Evolutionary conservation across 2,797 vertebrate species (phyloP), one percentile per base, ranked within the genome.

Genomic region (Pangasius mekongensis): DNA sequence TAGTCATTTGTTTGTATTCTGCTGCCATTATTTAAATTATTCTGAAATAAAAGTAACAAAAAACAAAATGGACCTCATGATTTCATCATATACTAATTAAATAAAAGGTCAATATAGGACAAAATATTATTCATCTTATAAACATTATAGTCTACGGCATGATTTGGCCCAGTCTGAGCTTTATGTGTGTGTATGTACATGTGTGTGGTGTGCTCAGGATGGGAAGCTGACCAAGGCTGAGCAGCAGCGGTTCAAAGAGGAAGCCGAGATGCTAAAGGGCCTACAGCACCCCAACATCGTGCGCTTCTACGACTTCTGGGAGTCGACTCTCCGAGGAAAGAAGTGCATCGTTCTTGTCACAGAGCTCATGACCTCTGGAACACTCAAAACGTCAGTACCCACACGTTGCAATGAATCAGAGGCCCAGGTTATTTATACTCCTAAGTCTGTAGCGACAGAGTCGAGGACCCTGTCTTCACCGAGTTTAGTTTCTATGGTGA

Each of bases 251-350:
- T 99, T 99, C 94, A 98, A 98, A 93, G 98, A 99, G 92, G 98
- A 99, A 94, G 98, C 98, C 0, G 98, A 99, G 93, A 99, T 99
- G 98, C 93, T 99, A 78, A 99, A 99, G 89, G 98, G 98, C 7
- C 95, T 99, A 86, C 98, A 99, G 91, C 98, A 99, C 90, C 98
- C 98, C 62, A 99, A 99, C 94, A 99, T 99, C 0, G 98, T 99
- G 87, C 97, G 98, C 81, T 99, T 99, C 94, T 99, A 99, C 43
- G 98, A 99, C 93, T 99, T 98, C 7, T 99, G 98, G 98, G 98
- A 99, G 92, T 98, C 98, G 20, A 96, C 94, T 0, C 93, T 98
- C 18, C 97, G 97, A 74, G 97, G 98, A 88, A 99, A 98, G 94
- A 99, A 99, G 91, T 98, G 98, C 94, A 99, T 99, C 14, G 98